Base-by-base conservation (phyloP, 2,113 vertebrate species). In the Clarias batrachus region DNA sequence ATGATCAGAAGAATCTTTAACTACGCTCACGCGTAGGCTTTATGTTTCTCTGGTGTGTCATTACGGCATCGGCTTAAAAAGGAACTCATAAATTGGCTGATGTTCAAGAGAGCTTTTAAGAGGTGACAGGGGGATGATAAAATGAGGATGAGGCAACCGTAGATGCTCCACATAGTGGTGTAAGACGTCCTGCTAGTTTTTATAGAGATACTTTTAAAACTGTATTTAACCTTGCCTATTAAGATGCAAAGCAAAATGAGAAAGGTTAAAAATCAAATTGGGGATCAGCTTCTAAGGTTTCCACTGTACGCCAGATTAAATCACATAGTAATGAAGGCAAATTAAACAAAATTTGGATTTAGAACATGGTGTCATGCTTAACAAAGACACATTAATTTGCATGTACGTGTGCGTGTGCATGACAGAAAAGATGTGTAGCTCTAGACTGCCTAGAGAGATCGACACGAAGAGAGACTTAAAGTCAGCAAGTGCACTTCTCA, bases 1-100 rank as follows among this genome's bases (percentile, higher is more conserved):
- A 60, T 87, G 68, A 87, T 84, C 83, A 57, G 23, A 83, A 48
- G 16, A 23, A 89, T 65, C 59, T 68, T 89, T 89, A 89, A 89
- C 57, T 89, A 86, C 37, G 48, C 23, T 83, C 81, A 71, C 30
- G 2, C 23, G 54, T 7, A 37, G 56, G 74, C 48, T 79, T 88
- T 14, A 71, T 54, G 66, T 63, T 89, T 79, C 77, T 62, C 30
- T n/a, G 19, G 85, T 62, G 78, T 57, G 52, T 84, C 65, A 41
- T 62, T 81, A 78, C 0, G 57, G 41, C 54, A 59, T 27, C 37
- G 56, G 59, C 27, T 60, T 71, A 80, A 81, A 89, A 80, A 83
- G 82, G 74, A 68, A 86, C 65, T 80, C 33, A 70, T 63, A 80
- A 86, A 83, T 83, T 86, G 88, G 85, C 81, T 27, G 76, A 83